Evolutionary conservation across 1,140 invertebrate genomes (phyloP).

Genomic region (Nephotettix cincticeps): DNA sequence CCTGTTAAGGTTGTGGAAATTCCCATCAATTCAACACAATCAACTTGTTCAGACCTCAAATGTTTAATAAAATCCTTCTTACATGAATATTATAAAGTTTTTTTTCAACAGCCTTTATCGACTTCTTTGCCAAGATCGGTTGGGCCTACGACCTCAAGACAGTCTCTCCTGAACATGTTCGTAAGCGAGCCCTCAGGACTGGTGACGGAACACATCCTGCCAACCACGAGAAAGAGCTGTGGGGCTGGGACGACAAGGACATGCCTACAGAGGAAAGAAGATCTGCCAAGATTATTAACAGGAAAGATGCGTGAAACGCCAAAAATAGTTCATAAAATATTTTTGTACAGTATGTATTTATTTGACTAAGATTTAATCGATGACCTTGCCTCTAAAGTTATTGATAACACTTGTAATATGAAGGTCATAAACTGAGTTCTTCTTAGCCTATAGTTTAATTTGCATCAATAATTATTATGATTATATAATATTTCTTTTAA

Average conservation of each 20-base stretch:
- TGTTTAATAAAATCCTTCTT: too few species aligned
- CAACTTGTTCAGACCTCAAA: too few species aligned
- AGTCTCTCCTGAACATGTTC: slow-evolving; percentile 55
- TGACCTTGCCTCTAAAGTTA: neutral
- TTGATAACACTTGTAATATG: too few species aligned
- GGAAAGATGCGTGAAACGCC: neutral
- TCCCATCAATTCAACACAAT: too few species aligned
- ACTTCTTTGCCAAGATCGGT: slow-evolving; percentile 57
- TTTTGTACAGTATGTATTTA: neutral
- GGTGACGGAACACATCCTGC: slow-evolving; percentile 57
- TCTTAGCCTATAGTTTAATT: too few species aligned
- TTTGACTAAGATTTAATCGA: neutral
- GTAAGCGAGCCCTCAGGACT: slow-evolving; percentile 55
- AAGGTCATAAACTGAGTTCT: too few species aligned
- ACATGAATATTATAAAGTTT: too few species aligned
- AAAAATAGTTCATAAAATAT: neutral
- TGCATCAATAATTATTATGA: too few species aligned
- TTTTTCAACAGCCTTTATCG: slow-evolving; percentile 45
- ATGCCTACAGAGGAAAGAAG: slow-evolving; percentile 41
- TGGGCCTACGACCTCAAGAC: slow-evolving; percentile 63
- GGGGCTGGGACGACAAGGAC: slow-evolving; percentile 46
- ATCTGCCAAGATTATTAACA: slow-evolving; percentile 33
- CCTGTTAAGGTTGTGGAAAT: too few species aligned
- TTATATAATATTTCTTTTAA: too few species aligned
- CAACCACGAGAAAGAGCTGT: slow-evolving; percentile 23